Conservation (phyloP, 2,113 vertebrate species). For the Gobius niger region DNA sequence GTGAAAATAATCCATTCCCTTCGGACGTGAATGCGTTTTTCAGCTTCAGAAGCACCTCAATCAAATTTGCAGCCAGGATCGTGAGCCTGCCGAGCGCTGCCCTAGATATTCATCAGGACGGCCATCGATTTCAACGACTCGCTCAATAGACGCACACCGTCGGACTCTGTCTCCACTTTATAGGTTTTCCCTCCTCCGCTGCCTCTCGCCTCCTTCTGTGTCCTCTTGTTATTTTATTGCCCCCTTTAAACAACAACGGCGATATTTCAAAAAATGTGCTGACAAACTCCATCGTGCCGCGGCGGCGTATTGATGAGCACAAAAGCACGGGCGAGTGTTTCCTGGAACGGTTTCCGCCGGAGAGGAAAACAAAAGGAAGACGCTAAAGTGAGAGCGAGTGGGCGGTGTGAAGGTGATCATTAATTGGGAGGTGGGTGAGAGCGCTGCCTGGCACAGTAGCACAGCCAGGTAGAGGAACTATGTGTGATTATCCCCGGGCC, state of each 20-base stretch:
- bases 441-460: constrained; percentile 15
- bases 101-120: constrained; percentile 61
- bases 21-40: constrained; percentile 32
- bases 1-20: constrained; percentile 25
- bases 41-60: constrained; percentile 41
- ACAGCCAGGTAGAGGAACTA: not conserved
- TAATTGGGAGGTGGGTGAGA: constrained; percentile 12
- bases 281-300: not conserved
- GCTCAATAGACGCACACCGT: constrained; percentile 62
- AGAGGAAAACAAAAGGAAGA: constrained; percentile 31
- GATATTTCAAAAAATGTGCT: constrained; percentile 10
- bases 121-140: constrained; percentile 65
- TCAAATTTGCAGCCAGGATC: constrained; percentile 34
- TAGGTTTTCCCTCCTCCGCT: constrained; percentile 14
- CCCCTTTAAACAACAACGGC: constrained; percentile 18
- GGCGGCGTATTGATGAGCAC: not conserved
- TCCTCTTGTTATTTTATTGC: not conserved
- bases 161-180: constrained; percentile 24
- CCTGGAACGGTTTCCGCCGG: not conserved
- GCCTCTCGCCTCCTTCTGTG: constrained; percentile 2
- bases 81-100: constrained; percentile 47
- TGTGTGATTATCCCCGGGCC: not conserved
- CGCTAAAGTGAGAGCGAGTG: constrained; percentile 4
- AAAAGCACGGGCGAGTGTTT: constrained; percentile 9
- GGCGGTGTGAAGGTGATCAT: constrained; percentile 42